These are phyloP conservation scores for Falco concolor DNA, from an alignment of 2,797 vertebrate genomes.

Conservation along the genomic window DNA sequence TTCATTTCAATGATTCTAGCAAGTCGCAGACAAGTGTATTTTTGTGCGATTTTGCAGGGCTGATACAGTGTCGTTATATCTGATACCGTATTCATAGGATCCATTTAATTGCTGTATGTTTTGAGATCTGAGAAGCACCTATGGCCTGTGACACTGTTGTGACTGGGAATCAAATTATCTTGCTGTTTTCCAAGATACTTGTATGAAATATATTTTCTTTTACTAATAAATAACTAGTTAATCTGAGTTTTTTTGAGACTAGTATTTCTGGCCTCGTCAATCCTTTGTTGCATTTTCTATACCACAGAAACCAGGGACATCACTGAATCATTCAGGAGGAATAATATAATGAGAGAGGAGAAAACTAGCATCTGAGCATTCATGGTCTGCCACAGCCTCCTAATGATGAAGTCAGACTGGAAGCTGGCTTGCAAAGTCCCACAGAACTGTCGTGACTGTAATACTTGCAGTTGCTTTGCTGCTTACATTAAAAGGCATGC, in stretches of 20 bases:
- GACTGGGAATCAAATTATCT: background rate
- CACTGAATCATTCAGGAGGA: background rate
- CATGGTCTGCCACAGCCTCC: background rate
- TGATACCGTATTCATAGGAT: background rate
- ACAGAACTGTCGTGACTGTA: accelerated
- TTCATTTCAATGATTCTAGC: background rate
- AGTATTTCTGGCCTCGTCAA: background rate
- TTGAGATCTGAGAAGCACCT: background rate
- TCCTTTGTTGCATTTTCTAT: background rate
- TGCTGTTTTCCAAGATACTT: background rate
- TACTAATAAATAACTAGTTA: background rate
- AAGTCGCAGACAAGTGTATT: background rate
- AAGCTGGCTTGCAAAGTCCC: background rate
- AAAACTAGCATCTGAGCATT: background rate
- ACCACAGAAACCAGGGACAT: background rate
- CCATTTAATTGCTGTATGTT: background rate
- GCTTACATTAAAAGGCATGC: background rate
- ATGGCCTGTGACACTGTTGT: background rate
- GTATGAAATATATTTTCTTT: background rate
- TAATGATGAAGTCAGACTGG: background rate
- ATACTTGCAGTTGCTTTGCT: background rate
- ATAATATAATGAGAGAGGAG: background rate
- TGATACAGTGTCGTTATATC: background rate
- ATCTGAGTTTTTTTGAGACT: background rate
- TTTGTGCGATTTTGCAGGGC: background rate